phyloP scores from a whole-genome alignment of 2,797 vertebrate species.

The Diceros bicornis region DNA sequence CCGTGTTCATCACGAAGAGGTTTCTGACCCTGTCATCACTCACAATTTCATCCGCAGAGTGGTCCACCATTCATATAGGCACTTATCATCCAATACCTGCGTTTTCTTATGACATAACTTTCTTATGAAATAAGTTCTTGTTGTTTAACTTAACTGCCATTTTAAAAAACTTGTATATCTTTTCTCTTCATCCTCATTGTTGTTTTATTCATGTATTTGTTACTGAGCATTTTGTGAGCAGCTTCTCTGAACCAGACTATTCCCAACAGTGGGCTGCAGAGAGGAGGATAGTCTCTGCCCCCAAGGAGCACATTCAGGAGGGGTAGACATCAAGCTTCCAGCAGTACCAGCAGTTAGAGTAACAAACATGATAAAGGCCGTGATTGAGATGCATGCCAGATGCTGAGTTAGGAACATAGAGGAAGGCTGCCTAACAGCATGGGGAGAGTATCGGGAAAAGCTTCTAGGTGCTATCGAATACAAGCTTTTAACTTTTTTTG shows the following conservation, averaged over 20 bases:
- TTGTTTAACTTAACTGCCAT: neutral
- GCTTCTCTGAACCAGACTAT: neutral
- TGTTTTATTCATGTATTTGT: neutral
- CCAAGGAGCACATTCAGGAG: neutral
- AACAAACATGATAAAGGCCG: neutral
- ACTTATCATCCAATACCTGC: neutral
- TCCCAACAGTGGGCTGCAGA: neutral
- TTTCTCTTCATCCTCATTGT: neutral
- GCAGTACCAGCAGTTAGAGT: neutral
- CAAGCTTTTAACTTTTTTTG: neutral
- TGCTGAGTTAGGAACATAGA: neutral
- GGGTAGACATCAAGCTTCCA: neutral
- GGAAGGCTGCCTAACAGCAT: neutral
- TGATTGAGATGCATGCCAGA: fast-evolving
- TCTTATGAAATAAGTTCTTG: neutral
- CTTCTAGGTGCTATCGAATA: neutral
- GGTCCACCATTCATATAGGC: neutral
- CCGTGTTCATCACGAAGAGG: neutral
- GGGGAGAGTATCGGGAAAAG: neutral
- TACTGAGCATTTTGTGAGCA: neutral
- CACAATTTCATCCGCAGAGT: neutral
- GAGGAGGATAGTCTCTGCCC: neutral
- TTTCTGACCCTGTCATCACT: neutral
- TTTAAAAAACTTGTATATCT: neutral
- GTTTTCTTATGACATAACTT: neutral